Conservation (phyloP, 2,797 vertebrate genomes). For the Hippopotamyrus pictus region DNA sequence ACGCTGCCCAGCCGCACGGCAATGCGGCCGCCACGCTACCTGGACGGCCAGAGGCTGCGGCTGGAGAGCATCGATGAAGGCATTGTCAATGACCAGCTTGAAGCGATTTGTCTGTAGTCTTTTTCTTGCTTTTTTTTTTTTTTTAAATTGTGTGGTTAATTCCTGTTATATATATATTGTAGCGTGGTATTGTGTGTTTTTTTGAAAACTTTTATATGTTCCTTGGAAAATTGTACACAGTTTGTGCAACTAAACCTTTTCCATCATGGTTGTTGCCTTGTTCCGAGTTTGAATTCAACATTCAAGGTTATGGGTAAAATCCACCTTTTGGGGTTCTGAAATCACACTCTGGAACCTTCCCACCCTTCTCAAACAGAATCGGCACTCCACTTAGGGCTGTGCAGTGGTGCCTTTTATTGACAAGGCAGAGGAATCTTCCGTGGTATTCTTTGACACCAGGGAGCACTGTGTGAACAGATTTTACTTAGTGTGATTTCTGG, state of each 20-base stretch:
- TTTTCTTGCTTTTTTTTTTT: not conserved
- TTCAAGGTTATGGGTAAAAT: not conserved
- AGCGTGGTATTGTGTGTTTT: not conserved
- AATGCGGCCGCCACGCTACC: slow-evolving; percentile 62
- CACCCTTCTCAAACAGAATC: not conserved
- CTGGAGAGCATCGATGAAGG: slow-evolving; percentile 95
- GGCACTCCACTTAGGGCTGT: not conserved
- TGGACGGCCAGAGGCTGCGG: slow-evolving; percentile 74
- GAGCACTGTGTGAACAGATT: not conserved
- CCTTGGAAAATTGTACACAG: not conserved
- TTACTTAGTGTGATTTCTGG: slow-evolving; percentile 14
- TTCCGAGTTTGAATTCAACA: not conserved
- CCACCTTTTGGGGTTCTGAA: not conserved
- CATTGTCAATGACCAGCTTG: slow-evolving; percentile 53
- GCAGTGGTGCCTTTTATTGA: not conserved
- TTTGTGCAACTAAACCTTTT: not conserved
- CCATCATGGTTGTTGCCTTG: not conserved
- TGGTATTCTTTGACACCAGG: not conserved
- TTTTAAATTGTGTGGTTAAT: not conserved
- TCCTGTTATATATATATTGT: not conserved
- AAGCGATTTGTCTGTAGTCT: not conserved
- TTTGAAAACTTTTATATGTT: not conserved
- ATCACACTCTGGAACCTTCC: not conserved
- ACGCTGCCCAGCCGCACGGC: slow-evolving; percentile 44
- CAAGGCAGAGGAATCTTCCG: not conserved